Conservation (phyloP, 2,888 invertebrate genomes). For the Eristalis tenax region DNA sequence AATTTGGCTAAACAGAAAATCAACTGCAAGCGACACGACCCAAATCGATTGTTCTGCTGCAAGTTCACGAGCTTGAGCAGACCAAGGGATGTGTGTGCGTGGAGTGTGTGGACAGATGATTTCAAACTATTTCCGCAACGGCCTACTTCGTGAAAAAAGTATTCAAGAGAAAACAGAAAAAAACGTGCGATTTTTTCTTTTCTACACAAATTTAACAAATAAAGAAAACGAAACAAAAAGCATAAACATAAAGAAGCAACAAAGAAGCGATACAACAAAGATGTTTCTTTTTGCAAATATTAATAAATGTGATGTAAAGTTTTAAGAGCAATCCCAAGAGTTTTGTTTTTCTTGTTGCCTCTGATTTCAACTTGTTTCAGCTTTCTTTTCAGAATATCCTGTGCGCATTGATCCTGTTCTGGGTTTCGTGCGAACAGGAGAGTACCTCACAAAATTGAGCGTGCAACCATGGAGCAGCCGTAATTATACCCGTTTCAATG, state of each 20-base stretch:
- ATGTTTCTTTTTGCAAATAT: slow-evolving; percentile 72
- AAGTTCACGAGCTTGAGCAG: neutral
- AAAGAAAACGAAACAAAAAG: slow-evolving; percentile 39
- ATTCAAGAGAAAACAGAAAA: slow-evolving; percentile 50
- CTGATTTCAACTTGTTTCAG: neutral
- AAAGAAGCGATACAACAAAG: slow-evolving; percentile 59
- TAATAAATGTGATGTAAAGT: slow-evolving; percentile 72
- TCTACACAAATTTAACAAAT: slow-evolving; percentile 42
- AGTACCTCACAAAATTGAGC: too few species aligned
- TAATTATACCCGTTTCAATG: too few species aligned
- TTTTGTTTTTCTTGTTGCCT: slow-evolving; percentile 9
- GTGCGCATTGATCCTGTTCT: too few species aligned
- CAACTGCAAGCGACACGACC: neutral
- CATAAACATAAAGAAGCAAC: slow-evolving; percentile 19
- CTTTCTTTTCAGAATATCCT: neutral
- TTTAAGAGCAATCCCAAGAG: slow-evolving; percentile 59
- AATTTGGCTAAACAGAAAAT: neutral
- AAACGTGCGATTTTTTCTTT: slow-evolving; percentile 58
- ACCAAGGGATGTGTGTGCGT: neutral
- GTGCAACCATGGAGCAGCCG: too few species aligned
- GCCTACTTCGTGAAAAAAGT: slow-evolving; percentile 69
- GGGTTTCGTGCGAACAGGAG: too few species aligned
- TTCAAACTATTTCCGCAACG: slow-evolving; percentile 30
- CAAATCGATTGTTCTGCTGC: slow-evolving; percentile 12
- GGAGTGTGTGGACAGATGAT: neutral